phyloP scores from a whole-genome alignment of 2,888 invertebrate species.

The Endomychus coccineus region DNA sequence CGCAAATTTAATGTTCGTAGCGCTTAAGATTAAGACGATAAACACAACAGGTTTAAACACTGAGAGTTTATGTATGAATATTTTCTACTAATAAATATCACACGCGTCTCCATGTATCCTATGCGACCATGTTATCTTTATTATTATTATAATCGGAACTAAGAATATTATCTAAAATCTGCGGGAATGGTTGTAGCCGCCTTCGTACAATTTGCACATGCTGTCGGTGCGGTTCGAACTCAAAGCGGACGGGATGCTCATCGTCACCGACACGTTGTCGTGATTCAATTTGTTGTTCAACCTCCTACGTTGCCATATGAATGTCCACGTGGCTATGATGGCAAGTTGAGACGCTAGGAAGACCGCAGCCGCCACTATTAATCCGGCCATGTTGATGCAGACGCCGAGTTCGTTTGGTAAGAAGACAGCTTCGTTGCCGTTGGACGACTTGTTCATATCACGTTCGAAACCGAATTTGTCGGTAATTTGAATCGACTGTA shows the following conservation, averaged over 20 bases:
- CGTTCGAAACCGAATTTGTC: conserved; percentile 85
- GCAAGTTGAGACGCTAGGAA: conserved; percentile 82
- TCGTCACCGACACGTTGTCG: conserved; percentile 56
- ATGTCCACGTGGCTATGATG: conserved; percentile 81
- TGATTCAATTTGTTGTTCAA: conserved; percentile 45
- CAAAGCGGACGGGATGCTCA: conserved; percentile 52
- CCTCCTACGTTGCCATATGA: conserved; percentile 73
- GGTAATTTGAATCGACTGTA: conserved; percentile 86
- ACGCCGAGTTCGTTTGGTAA: conserved; percentile 55
- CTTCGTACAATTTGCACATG: conserved; percentile 82
- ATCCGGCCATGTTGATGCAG: conserved; percentile 71
- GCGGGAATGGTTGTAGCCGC: conserved; percentile 70
- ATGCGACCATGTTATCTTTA: too few relatives aligned
- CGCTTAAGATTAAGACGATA: conserved; percentile 5
- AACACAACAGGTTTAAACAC: too few relatives aligned
- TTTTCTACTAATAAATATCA: too few relatives aligned
- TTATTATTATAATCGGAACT: too few relatives aligned
- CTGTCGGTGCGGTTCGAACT: conserved; percentile 57
- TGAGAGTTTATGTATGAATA: too few relatives aligned
- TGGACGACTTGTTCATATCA: conserved; percentile 47
- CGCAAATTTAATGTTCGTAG: conserved; percentile 20
- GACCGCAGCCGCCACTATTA: conserved; percentile 77
- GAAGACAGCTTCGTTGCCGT: conserved; percentile 62
- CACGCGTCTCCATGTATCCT: too few relatives aligned
- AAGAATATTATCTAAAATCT: conserved; percentile 33